Conservation (phyloP, 2,113 vertebrate species). For the Cynoglossus semilaevis region DNA sequence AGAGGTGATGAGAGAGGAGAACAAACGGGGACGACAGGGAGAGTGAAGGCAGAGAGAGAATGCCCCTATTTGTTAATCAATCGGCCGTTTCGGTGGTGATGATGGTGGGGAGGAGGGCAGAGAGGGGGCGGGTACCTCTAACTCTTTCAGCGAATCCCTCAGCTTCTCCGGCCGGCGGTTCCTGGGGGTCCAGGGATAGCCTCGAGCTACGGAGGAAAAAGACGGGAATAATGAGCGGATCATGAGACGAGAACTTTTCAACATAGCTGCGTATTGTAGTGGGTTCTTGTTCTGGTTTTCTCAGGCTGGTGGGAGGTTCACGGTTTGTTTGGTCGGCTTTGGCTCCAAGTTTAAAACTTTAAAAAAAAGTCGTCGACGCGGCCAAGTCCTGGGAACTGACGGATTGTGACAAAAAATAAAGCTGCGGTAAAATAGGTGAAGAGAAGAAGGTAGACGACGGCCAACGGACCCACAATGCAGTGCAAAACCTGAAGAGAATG, state of each 20-base stretch:
- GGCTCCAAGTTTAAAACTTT: no score
- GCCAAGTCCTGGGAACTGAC: no score
- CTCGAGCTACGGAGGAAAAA: slow-evolving; percentile 78
- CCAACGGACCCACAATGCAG: not conserved
- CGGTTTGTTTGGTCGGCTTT: no score
- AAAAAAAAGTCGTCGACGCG: no score
- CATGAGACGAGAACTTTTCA: slow-evolving; percentile 49
- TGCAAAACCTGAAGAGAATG: not conserved
- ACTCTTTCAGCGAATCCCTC: slow-evolving; percentile 87
- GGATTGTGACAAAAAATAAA: slow-evolving; percentile 42
- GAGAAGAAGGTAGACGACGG: slow-evolving; percentile 6
- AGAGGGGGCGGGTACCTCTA: slow-evolving; percentile 84
- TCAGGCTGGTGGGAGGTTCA: slow-evolving; percentile 30
- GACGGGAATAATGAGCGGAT: slow-evolving; percentile 33
- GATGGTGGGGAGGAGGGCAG: slow-evolving; percentile 19
- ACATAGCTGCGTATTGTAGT: slow-evolving; percentile 4
- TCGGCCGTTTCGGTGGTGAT: slow-evolving; percentile 68
- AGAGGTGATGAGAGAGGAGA: slow-evolving; percentile 75
- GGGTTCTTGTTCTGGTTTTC: not conserved
- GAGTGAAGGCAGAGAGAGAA: slow-evolving; percentile 76
- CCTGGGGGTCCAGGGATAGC: slow-evolving; percentile 88
- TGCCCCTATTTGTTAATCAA: slow-evolving; percentile 84
- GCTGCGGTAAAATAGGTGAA: slow-evolving; percentile 18
- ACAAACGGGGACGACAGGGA: slow-evolving; percentile 68
- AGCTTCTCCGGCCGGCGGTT: slow-evolving; percentile 89